Conservation (phyloP, 2,113 vertebrate species). For the Atrichornis clamosus region DNA sequence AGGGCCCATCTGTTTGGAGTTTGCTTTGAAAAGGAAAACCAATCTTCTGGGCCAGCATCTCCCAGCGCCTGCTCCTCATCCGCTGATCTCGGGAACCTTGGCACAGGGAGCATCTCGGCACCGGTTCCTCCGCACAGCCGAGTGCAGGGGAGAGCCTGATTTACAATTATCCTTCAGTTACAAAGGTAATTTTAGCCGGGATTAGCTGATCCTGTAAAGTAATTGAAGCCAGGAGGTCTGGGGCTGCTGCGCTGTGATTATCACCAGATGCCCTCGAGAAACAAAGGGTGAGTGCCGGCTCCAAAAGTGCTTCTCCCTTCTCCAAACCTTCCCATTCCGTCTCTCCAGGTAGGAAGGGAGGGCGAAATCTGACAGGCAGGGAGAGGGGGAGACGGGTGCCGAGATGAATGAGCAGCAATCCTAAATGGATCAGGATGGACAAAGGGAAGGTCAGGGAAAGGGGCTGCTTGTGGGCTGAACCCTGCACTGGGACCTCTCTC, state of each 20-base stretch:
- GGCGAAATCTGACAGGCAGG: not conserved
- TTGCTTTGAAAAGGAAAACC: slow-evolving; percentile 53
- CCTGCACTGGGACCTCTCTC: not conserved
- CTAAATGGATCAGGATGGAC: not conserved
- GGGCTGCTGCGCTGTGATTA: slow-evolving; percentile 37
- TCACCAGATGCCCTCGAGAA: slow-evolving; percentile 60
- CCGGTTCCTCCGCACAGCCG: slow-evolving; percentile 22
- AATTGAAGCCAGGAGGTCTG: slow-evolving; percentile 66
- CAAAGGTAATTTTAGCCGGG: slow-evolving; percentile 68
- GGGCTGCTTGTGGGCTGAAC: not conserved
- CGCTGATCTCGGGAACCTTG: slow-evolving; percentile 1
- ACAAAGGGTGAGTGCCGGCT: slow-evolving; percentile 40
- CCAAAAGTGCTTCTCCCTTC: slow-evolving; percentile 14
- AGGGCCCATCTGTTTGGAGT: slow-evolving; percentile 68
- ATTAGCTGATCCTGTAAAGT: slow-evolving; percentile 68
- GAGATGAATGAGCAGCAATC: not conserved
- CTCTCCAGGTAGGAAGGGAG: slow-evolving; percentile 17
- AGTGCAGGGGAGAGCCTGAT: slow-evolving; percentile 25
- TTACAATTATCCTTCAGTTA: slow-evolving; percentile 65
- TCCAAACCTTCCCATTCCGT: slow-evolving; percentile 12
- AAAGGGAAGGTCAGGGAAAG: not conserved
- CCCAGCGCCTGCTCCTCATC: slow-evolving; percentile 43
- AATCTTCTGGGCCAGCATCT: slow-evolving; percentile 19
- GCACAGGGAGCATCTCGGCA: slow-evolving; percentile 2
- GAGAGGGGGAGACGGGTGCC: not conserved